phyloP scores from a whole-genome alignment of 2,797 vertebrate genomes.

The Gephyroberyx darwinii region DNA sequence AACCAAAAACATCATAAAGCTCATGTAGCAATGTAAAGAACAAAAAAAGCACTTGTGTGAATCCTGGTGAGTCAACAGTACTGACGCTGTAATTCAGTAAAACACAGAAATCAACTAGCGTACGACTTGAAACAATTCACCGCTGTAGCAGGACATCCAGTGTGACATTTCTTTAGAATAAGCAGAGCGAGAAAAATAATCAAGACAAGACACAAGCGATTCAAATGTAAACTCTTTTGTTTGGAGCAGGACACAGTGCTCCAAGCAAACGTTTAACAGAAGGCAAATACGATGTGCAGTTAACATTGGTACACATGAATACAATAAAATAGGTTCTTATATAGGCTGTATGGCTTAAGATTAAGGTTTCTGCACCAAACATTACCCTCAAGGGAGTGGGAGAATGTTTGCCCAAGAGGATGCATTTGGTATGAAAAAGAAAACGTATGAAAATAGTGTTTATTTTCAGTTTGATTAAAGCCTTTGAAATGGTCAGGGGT shows the following conservation, averaged over 20 bases:
- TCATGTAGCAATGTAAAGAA: slow-evolving; percentile 9
- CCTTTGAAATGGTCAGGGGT: slow-evolving; percentile 48
- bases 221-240: slow-evolving; percentile 24
- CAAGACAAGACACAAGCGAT: slow-evolving; percentile 10
- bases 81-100: slow-evolving; percentile 27
- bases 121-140: slow-evolving; percentile 5
- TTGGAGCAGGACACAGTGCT: not conserved
- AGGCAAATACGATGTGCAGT: slow-evolving; percentile 20
- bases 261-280: slow-evolving; percentile 24
- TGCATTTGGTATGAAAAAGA: slow-evolving; percentile 55
- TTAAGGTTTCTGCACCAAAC: slow-evolving; percentile 55
- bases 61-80: slow-evolving; percentile 38
- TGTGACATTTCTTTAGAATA: not conserved
- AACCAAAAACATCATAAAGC: not conserved
- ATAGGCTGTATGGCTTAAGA: slow-evolving; percentile 69
- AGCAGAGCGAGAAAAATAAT: not conserved
- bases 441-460: slow-evolving; percentile 60
- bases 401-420: slow-evolving; percentile 56
- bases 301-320: slow-evolving; percentile 5
- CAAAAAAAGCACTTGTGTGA: slow-evolving; percentile 13
- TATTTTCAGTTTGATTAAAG: slow-evolving; percentile 15
- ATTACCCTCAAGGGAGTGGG: slow-evolving; percentile 29
- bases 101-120: not conserved
- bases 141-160: slow-evolving; percentile 14
- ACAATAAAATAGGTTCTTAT: slow-evolving; percentile 52